A percentile compares a stretch with the other conserved stretches of the same genome.
Evolutionary conservation across 2,113 vertebrate species (phyloP).

Genomic region (Paedocypris sp.): DNA sequence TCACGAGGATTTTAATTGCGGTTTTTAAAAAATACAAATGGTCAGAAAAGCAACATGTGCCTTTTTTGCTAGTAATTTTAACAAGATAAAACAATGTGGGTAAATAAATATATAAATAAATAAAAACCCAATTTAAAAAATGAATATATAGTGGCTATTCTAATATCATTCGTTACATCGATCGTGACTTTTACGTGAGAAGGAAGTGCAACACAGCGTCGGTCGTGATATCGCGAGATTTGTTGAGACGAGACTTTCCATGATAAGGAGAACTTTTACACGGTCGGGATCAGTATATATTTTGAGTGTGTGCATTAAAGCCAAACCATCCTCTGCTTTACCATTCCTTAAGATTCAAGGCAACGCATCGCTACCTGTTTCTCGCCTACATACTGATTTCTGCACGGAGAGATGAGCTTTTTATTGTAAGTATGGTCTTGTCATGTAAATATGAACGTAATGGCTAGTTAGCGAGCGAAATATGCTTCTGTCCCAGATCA

Average conservation of each 20-base stretch:
- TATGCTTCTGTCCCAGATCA: not conserved
- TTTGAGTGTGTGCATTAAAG: not conserved
- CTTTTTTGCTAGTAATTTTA: too few relatives aligned
- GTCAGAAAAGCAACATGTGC: too few relatives aligned
- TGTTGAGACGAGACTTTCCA: constrained; percentile 31
- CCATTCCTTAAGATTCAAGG: not conserved
- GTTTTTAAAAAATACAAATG: too few relatives aligned
- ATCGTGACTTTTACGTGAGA: not conserved
- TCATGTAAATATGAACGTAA: not conserved
- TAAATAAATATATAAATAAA: too few relatives aligned
- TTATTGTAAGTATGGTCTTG: constrained; percentile 41
- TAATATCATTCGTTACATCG: too few relatives aligned
- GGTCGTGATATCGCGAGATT: constrained; percentile 30
- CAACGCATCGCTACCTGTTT: not conserved
- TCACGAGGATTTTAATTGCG: too few relatives aligned
- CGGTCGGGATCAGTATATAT: constrained; percentile 6
- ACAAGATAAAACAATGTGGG: too few relatives aligned
- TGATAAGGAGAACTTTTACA: constrained; percentile 40
- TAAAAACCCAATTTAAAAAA: too few relatives aligned
- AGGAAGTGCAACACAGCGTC: not conserved
- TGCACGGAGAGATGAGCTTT: constrained; percentile 41
- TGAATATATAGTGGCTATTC: too few relatives aligned
- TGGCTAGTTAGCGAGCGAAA: constrained; percentile 14
- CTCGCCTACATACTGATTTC: not conserved
- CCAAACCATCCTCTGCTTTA: not conserved